phyloP scores from a whole-genome alignment of 1,140 invertebrate genomes.

The Drosophila parvula region DNA sequence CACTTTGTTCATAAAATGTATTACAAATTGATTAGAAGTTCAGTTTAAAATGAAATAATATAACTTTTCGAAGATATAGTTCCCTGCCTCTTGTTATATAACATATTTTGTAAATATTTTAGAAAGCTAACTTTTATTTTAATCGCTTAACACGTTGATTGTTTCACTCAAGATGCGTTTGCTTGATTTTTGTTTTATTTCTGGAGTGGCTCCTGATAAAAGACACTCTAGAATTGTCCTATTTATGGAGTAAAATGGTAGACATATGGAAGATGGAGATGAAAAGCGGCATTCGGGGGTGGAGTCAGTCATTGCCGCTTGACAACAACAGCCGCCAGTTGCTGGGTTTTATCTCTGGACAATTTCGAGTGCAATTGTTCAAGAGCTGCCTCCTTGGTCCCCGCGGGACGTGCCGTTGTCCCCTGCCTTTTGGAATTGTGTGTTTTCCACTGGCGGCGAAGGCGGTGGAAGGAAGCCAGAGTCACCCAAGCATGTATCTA shows the following conservation, averaged over 20 bases:
- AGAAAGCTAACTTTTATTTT: not conserved
- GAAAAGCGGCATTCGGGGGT: slow-evolving; percentile 18
- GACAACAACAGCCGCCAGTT: slow-evolving; percentile 9
- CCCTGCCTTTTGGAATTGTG: slow-evolving; percentile 55
- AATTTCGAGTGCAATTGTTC: slow-evolving; percentile 64
- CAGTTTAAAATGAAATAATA: too few relatives aligned
- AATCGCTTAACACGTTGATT: not conserved
- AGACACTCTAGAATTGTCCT: slow-evolving; percentile 9
- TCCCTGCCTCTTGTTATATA: not conserved
- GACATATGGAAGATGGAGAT: slow-evolving; percentile 21
- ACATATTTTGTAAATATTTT: too few relatives aligned
- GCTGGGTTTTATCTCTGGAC: slow-evolving; percentile 54
- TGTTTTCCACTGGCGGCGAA: slow-evolving; percentile 18
- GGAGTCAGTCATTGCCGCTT: slow-evolving; percentile 11
- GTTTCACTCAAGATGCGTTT: not conserved
- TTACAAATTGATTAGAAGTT: too few relatives aligned
- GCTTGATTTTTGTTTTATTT: not conserved
- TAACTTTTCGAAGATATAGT: not conserved
- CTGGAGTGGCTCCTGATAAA: slow-evolving; percentile 5
- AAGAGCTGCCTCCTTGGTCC: slow-evolving; percentile 33
- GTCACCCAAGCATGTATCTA: slow-evolving; percentile 64
- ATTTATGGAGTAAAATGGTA: slow-evolving; percentile 18
- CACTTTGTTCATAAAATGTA: too few relatives aligned
- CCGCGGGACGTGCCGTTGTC: slow-evolving; percentile 60
- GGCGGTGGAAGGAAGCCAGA: slow-evolving; percentile 59